A percentile compares a stretch with the other conserved stretches of the same genome.
Evolutionary conservation across 2,888 invertebrate species (phyloP).

Genomic region (Polyploca ridens): DNA sequence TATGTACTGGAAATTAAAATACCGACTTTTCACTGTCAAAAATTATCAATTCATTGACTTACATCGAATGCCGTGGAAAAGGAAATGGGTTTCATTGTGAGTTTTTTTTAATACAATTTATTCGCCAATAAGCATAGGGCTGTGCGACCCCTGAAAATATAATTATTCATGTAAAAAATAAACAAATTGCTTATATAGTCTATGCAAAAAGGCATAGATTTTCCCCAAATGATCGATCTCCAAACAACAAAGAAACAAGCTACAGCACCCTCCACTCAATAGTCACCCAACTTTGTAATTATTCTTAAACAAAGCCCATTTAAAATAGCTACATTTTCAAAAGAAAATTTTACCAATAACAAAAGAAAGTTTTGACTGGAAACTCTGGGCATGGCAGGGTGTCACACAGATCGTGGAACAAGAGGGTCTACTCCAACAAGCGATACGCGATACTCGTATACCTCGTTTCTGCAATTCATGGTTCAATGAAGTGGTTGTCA

Average conservation of each 20-base stretch:
- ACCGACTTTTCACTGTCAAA: no score
- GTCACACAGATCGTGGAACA: neutral
- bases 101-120: no score
- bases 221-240: neutral
- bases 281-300: neutral
- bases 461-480: no score
- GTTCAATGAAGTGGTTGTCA: no score
- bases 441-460: no score
- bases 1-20: no score
- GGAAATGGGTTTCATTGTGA: no score
- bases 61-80: no score
- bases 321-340: neutral
- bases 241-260: neutral
- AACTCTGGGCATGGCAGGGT: neutral
- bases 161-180: no score
- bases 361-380: neutral
- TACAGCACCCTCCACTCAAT: neutral
- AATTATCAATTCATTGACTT: no score
- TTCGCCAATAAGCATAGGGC: no score
- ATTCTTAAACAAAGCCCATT: neutral
- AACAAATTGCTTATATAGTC: neutral
- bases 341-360: constrained; percentile 7
- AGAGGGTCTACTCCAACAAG: neutral
- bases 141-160: no score
- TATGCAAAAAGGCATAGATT: neutral